phyloP scores from a whole-genome alignment of 92 coral and sea anemone species.

The Phymanthus crucifer region DNA sequence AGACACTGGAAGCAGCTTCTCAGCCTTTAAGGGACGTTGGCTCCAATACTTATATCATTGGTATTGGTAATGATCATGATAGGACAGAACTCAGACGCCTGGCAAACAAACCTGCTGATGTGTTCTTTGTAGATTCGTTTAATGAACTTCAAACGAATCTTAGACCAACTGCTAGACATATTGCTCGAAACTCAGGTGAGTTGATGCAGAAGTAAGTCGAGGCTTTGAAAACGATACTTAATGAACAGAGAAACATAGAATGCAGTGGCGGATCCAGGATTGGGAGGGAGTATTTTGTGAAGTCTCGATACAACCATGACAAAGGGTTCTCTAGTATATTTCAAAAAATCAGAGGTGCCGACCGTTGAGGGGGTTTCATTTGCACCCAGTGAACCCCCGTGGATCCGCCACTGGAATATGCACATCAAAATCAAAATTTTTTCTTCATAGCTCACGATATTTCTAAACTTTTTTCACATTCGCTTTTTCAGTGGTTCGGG shows the following conservation, averaged over 20 bases:
- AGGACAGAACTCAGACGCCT: slow-evolving; percentile 46
- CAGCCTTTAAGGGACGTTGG: slow-evolving; percentile 58
- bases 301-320: too few species aligned
- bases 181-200: slow-evolving; percentile 29
- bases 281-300: too few species aligned
- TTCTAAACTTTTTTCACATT: neutral
- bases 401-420: neutral
- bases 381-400: too few species aligned
- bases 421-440: neutral
- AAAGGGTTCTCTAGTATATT: too few species aligned
- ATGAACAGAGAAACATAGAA: too few species aligned
- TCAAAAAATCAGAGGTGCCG: too few species aligned
- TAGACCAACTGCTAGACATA: slow-evolving; percentile 5
- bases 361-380: too few species aligned
- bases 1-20: slow-evolving; percentile 48
- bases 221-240: too few species aligned
- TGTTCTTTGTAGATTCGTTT: slow-evolving; percentile 23
- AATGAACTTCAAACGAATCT: slow-evolving; percentile 21
- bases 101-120: slow-evolving; percentile 43
- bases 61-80: slow-evolving; percentile 61
- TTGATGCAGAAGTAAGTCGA: neutral
- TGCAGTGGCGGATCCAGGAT: too few species aligned
- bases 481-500: slow-evolving; percentile 8
- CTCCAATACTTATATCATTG: slow-evolving; percentile 73
- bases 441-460: neutral